A percentile compares a stretch with the other conserved stretches of the same genome.
phyloP scores from a whole-genome alignment of 2,888 invertebrate species.

The Ligdia adustata region DNA sequence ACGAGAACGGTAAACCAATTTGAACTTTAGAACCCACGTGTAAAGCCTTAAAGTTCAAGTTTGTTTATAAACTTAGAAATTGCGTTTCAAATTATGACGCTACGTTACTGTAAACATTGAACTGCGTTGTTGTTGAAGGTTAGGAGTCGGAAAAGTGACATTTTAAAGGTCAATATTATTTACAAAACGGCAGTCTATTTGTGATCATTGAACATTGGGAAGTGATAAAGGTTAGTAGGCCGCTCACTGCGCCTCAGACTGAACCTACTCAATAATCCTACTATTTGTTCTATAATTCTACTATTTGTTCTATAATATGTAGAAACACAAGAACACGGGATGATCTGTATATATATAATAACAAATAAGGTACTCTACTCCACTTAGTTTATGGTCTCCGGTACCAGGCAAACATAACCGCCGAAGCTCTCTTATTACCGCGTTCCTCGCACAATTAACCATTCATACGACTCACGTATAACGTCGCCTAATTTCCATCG shows the following conservation, averaged over 20 bases:
- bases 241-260: too few species aligned
- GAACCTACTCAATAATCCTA: too few species aligned
- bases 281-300: too few species aligned
- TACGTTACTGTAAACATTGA: too few species aligned
- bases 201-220: too few species aligned
- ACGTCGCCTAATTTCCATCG: conserved; percentile 40
- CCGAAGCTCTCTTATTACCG: conserved; percentile 29
- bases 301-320: too few species aligned
- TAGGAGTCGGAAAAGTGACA: background rate
- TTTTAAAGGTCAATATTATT: background rate
- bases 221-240: too few species aligned
- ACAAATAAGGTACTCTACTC: too few species aligned
- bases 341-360: too few species aligned
- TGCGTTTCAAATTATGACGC: background rate
- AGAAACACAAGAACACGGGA: too few species aligned
- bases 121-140: background rate
- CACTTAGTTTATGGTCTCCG: too few species aligned
- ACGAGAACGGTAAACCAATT: conserved; percentile 12
- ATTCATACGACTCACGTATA: conserved; percentile 35
- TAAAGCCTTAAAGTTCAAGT: conserved; percentile 7
- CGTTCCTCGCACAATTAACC: conserved; percentile 32
- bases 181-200: too few species aligned
- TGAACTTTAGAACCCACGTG: conserved; percentile 10
- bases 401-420: conserved; percentile 7
- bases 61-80: conserved; percentile 6